Percentiles rank a stretch among this genome's conserved stretches.
phyloP scores from a whole-genome alignment of 1,140 invertebrate genomes.

The Tribolium castaneum region DNA sequence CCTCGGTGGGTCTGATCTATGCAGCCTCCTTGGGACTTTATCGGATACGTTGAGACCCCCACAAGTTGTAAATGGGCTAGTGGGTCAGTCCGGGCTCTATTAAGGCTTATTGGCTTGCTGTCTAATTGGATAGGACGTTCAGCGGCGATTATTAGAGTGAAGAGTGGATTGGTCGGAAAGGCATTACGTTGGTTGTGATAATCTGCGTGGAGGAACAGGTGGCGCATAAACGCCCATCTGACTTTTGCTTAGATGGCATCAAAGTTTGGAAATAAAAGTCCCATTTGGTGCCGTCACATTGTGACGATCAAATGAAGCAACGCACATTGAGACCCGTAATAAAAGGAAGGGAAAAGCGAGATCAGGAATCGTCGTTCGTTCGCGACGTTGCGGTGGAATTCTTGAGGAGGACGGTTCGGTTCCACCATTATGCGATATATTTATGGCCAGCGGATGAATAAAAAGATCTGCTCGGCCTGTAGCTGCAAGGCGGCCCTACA shows the following conservation, averaged over 20 bases:
- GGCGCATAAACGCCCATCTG: slow-evolving; percentile 26
- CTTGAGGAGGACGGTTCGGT: slow-evolving; percentile 48
- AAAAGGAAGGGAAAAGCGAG: slow-evolving; percentile 33
- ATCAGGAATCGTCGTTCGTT: slow-evolving; percentile 23
- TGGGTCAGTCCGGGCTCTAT: slow-evolving; percentile 6
- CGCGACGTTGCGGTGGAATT: slow-evolving; percentile 29
- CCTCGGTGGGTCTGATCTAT: neutral
- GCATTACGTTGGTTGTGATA: slow-evolving; percentile 21
- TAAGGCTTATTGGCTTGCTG: neutral
- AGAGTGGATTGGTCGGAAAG: slow-evolving; percentile 28
- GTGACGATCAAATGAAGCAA: slow-evolving; percentile 33
- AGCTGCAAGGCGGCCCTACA: slow-evolving; percentile 57
- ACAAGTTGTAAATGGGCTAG: neutral
- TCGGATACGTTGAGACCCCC: neutral
- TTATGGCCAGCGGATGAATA: slow-evolving; percentile 56
- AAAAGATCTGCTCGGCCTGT: slow-evolving; percentile 53
- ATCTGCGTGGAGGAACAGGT: slow-evolving; percentile 36
- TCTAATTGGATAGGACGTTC: slow-evolving; percentile 21
- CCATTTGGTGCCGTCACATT: slow-evolving; percentile 20
- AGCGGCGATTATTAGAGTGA: neutral
- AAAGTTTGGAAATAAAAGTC: slow-evolving; percentile 31
- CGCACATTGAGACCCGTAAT: slow-evolving; percentile 27
- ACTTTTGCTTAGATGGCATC: slow-evolving; percentile 34
- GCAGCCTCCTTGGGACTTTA: neutral
- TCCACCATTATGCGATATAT: slow-evolving; percentile 56